These are phyloP conservation scores for Lepidocyrtinus sp. DNA, from an alignment of 2,888 invertebrate species.

Conservation along the genomic window DNA sequence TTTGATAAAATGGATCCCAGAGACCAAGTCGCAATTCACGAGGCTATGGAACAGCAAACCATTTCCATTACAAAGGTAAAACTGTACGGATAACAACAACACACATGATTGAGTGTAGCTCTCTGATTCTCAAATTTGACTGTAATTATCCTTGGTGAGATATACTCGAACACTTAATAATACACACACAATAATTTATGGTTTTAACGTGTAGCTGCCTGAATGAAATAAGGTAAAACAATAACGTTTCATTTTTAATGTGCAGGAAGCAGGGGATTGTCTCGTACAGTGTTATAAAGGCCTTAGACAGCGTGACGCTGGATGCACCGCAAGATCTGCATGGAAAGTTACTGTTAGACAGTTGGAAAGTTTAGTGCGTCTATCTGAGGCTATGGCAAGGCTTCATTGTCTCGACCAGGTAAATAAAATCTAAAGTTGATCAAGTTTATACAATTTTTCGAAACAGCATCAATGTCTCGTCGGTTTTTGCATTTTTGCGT, in stretches of 20 bases:
- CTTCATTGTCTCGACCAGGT: constrained; percentile 94
- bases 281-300: constrained; percentile 91
- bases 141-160: too few relatives aligned
- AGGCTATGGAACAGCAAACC: constrained; percentile 99
- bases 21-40: constrained; percentile 99
- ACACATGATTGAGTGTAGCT: too few relatives aligned
- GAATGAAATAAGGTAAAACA: too few relatives aligned
- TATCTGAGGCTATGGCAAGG: constrained; percentile 97
- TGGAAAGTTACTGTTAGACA: constrained; percentile 99
- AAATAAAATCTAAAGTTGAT: constrained; percentile 31
- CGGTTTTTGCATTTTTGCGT: not conserved
- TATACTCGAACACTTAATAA: too few relatives aligned
- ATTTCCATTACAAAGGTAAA: constrained; percentile 95
- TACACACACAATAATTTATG: too few relatives aligned
- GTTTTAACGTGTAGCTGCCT: too few relatives aligned
- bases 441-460: not conserved
- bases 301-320: constrained; percentile 86
- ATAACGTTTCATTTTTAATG: too few relatives aligned
- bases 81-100: too few relatives aligned
- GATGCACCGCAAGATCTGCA: constrained; percentile 80
- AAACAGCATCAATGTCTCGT: not conserved
- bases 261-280: constrained; percentile 83
- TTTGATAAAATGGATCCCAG: constrained; percentile 99
- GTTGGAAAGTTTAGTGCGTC: constrained; percentile 93
- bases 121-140: too few relatives aligned